Percentiles rank a stretch among this genome's conserved stretches.
phyloP scores from a whole-genome alignment of 2,797 vertebrate species.

The Anniella stebbinsi region DNA sequence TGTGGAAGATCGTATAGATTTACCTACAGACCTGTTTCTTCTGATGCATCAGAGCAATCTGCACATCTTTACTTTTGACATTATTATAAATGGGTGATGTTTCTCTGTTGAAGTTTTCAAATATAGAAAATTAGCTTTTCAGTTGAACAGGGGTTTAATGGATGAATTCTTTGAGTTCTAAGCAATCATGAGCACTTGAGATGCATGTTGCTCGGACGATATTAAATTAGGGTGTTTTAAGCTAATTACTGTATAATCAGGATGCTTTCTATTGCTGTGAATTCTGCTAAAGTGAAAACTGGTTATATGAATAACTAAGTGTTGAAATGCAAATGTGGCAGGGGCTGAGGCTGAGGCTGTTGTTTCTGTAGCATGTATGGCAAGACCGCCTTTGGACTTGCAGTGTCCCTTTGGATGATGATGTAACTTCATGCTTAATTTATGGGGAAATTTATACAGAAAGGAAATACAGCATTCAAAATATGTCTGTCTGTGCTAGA shows the following conservation, averaged over 20 bases:
- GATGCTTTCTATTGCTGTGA: conserved; percentile 58
- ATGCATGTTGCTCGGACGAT: conserved; percentile 46
- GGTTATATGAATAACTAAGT: conserved; percentile 5
- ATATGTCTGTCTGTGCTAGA: neutral
- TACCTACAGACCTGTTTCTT: neutral
- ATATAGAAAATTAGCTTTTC: neutral
- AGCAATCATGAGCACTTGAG: neutral
- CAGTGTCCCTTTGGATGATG: neutral
- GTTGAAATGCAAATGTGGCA: neutral
- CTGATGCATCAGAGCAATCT: neutral
- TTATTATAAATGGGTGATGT: neutral
- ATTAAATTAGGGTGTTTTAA: conserved; percentile 47
- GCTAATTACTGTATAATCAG: neutral
- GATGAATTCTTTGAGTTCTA: conserved; percentile 43
- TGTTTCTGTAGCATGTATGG: neutral
- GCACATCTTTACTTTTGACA: neutral
- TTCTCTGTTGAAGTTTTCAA: neutral
- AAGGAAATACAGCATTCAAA: too few relatives aligned
- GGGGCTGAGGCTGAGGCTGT: neutral
- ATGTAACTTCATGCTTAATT: neutral
- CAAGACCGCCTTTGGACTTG: neutral
- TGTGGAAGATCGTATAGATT: neutral
- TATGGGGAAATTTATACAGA: neutral
- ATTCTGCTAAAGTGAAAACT: conserved; percentile 19
- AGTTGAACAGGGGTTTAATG: neutral